A percentile compares a stretch with the other conserved stretches of the same genome.
Evolutionary conservation across 2,113 vertebrate genomes (phyloP).

Genomic region (Mormyrus iriodes): DNA sequence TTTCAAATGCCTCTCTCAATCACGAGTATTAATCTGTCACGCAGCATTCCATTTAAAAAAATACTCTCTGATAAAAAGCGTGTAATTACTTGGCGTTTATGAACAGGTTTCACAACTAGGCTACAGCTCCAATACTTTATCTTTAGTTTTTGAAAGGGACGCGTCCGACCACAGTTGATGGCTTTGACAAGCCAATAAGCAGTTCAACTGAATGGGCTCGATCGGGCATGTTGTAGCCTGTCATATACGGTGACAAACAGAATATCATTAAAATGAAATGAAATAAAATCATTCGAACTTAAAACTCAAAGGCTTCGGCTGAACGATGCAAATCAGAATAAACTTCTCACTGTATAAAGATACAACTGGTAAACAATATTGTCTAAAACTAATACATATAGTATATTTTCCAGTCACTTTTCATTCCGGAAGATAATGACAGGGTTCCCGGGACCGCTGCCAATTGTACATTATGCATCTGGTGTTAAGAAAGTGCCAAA

Average conservation of each 20-base stretch:
- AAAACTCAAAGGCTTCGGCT: neutral
- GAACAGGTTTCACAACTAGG: neutral
- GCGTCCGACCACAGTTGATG: neutral
- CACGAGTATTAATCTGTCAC: neutral
- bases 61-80: neutral
- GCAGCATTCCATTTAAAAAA: neutral
- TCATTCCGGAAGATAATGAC: neutral
- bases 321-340: neutral
- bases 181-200: neutral
- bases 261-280: neutral
- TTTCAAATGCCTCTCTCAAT: neutral
- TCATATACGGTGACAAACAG: neutral
- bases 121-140: neutral
- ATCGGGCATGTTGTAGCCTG: neutral
- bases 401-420: neutral
- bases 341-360: neutral
- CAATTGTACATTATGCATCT: neutral
- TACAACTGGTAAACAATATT: neutral
- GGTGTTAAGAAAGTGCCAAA: neutral
- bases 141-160: neutral
- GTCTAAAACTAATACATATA: neutral
- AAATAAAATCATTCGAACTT: neutral
- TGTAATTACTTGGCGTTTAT: neutral
- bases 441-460: neutral
- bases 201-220: neutral